phyloP scores from a whole-genome alignment of 2,888 invertebrate species.

The Boloria selene region DNA sequence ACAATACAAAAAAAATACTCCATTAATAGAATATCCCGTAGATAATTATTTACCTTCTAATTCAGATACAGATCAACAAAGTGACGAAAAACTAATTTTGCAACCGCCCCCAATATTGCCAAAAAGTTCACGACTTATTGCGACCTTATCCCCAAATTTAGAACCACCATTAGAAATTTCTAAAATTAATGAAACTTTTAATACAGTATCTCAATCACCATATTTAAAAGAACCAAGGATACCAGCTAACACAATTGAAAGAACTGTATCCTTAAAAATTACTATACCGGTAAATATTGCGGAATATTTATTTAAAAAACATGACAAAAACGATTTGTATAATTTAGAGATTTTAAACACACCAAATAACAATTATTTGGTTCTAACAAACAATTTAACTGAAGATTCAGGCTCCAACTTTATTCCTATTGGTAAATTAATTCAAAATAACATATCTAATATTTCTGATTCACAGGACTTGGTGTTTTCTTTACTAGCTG shows the following conservation, averaged over 20 bases:
- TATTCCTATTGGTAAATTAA: conserved; percentile 67
- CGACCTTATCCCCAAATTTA: conserved; percentile 57
- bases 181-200: conserved; percentile 49
- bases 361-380: conserved; percentile 73
- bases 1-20: conserved; percentile 42
- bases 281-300: conserved; percentile 74
- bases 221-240: conserved; percentile 61
- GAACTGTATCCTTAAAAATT: conserved; percentile 75
- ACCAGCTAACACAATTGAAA: conserved; percentile 68
- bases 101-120: conserved; percentile 48
- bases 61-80: conserved; percentile 49
- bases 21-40: conserved; percentile 45
- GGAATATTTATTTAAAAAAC: conserved; percentile 63
- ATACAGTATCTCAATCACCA: conserved; percentile 62
- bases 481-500: conserved; percentile 73
- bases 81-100: conserved; percentile 62
- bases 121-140: conserved; percentile 56
- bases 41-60: conserved; percentile 53
- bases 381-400: conserved; percentile 61
- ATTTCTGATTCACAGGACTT: conserved; percentile 78
- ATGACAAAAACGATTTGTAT: conserved; percentile 59
- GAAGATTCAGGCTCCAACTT: conserved; percentile 52
- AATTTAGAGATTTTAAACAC: conserved; percentile 73
- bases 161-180: conserved; percentile 61
- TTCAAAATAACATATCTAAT: conserved; percentile 61